Percentiles rank a stretch among this genome's conserved stretches.
These are phyloP conservation scores for Myathropa florea DNA, from an alignment of 2,888 invertebrate species.

Conservation along the genomic window DNA sequence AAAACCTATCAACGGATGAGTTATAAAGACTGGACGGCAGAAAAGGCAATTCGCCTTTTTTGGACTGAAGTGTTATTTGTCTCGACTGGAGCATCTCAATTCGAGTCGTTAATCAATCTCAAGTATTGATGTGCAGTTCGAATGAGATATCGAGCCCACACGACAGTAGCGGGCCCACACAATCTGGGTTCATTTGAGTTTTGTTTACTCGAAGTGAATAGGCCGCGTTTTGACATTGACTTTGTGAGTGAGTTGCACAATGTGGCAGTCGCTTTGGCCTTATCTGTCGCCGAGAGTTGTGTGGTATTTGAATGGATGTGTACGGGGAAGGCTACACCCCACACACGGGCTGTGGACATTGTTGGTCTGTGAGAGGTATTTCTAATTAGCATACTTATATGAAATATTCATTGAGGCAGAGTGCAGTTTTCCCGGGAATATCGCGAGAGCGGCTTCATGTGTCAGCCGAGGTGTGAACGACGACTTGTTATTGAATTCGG, in stretches of 20 bases:
- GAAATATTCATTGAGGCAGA: background rate
- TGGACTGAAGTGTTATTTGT: conserved; percentile 32
- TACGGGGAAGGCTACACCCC: conserved; percentile 30
- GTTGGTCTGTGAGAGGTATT: background rate
- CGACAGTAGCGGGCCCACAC: conserved; percentile 47
- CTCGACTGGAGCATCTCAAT: conserved; percentile 5
- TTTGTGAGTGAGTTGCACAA: conserved; percentile 43
- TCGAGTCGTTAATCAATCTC: conserved; percentile 57
- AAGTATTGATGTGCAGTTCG: conserved; percentile 45
- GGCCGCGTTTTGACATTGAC: conserved; percentile 43
- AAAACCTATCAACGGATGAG: conserved; percentile 4
- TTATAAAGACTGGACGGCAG: conserved; percentile 17
- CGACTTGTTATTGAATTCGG: conserved; percentile 31
- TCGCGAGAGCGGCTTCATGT: background rate
- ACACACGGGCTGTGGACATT: background rate
- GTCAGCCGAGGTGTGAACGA: conserved; percentile 52
- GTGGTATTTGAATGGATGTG: conserved; percentile 9
- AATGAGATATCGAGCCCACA: conserved; percentile 33
- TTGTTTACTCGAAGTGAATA: conserved; percentile 12
- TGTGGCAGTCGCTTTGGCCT: background rate
- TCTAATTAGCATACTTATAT: background rate
- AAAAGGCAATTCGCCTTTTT: conserved; percentile 28
- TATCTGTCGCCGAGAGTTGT: conserved; percentile 1
- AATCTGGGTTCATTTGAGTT: conserved; percentile 12
- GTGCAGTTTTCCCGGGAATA: conserved; percentile 22